phyloP scores from a whole-genome alignment of 2,797 vertebrate genomes.

The Brachyrhaphis roseni region DNA sequence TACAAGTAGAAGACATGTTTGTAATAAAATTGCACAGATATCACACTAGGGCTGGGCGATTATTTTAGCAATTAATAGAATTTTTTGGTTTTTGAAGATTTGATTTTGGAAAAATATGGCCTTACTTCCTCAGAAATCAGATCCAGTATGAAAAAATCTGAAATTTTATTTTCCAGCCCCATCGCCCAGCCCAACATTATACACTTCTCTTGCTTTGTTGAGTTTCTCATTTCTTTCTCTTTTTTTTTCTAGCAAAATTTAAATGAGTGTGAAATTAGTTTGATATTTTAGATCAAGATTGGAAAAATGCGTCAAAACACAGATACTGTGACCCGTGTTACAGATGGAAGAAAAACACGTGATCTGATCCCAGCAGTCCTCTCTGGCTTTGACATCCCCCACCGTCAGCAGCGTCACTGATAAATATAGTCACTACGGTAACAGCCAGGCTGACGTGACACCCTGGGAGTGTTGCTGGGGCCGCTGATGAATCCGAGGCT shows the following conservation, averaged over 20 bases:
- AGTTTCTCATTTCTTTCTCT: background rate
- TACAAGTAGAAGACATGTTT: background rate
- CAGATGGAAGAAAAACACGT: background rate
- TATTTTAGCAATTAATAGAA: too few species aligned
- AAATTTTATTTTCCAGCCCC: too few species aligned
- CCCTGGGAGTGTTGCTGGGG: slow-evolving; percentile 8
- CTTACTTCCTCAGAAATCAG: too few species aligned
- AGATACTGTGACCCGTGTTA: slow-evolving; percentile 12
- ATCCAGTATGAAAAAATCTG: too few species aligned
- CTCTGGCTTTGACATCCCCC: slow-evolving; percentile 3
- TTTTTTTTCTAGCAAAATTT: background rate
- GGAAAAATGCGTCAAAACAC: background rate
- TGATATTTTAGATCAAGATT: background rate
- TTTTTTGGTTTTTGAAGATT: too few species aligned
- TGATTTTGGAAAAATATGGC: too few species aligned
- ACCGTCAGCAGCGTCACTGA: slow-evolving; percentile 22
- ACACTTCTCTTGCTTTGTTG: background rate
- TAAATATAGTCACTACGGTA: slow-evolving; percentile 42
- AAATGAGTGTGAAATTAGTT: background rate
- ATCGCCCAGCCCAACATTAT: background rate
- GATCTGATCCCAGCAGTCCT: slow-evolving; percentile 10
- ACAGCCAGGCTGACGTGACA: slow-evolving; percentile 29
- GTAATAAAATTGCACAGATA: background rate
- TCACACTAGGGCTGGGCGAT: background rate
- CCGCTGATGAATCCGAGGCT: slow-evolving; percentile 20